phyloP scores from a whole-genome alignment of 1,140 invertebrate species.

The Euglossa dilemma region DNA sequence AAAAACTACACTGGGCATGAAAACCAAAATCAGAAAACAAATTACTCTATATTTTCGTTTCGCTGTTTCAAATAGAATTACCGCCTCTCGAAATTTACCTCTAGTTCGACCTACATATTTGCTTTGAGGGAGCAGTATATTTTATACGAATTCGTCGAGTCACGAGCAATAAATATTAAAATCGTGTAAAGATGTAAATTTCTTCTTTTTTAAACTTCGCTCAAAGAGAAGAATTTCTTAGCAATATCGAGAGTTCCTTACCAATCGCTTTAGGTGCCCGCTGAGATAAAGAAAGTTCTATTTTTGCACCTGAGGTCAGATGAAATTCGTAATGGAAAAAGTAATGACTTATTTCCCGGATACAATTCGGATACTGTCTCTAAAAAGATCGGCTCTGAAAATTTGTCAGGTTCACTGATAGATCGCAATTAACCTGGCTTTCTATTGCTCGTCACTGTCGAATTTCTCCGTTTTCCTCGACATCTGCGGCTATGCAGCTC shows the following conservation, averaged over 20 bases:
- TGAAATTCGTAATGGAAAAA: background rate
- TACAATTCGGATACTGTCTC: background rate
- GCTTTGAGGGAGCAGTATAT: background rate
- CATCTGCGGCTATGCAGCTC: background rate
- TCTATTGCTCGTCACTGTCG: background rate
- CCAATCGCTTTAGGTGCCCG: background rate
- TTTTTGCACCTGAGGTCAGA: background rate
- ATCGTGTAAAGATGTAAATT: too few relatives aligned
- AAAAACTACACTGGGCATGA: too few relatives aligned
- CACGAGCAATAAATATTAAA: background rate
- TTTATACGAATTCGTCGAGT: background rate
- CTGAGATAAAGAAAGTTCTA: background rate
- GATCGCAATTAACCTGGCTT: background rate
- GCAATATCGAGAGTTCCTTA: background rate
- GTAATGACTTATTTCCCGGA: background rate
- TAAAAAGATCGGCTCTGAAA: background rate
- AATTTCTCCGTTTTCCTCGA: background rate
- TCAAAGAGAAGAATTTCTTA: too few relatives aligned
- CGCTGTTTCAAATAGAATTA: background rate
- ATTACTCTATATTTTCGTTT: background rate
- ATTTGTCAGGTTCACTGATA: background rate
- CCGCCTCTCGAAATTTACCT: background rate
- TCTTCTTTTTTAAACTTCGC: too few relatives aligned
- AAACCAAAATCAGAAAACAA: background rate
- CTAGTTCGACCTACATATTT: background rate